Evolutionary conservation across 2,888 invertebrate species (phyloP).

Genomic region (Resseliella maxima): DNA sequence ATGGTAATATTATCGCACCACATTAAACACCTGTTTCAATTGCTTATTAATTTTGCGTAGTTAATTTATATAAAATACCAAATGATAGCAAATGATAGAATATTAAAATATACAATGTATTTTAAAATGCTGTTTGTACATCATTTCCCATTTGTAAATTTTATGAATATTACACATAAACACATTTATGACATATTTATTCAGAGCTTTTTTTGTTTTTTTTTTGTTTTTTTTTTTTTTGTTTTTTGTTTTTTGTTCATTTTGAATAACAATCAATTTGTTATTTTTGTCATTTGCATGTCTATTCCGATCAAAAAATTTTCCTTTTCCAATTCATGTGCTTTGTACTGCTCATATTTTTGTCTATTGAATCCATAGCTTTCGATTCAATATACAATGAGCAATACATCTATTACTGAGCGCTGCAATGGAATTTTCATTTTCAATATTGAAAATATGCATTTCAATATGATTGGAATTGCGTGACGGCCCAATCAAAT

Average conservation of each 20-base stretch:
- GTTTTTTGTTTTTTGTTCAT: no score
- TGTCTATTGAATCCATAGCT: no score
- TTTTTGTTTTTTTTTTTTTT: no score
- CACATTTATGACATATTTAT: no score
- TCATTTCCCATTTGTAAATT: background rate
- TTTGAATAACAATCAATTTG: background rate
- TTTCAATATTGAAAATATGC: background rate
- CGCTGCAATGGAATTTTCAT: no score
- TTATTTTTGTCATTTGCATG: background rate
- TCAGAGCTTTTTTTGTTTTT: no score
- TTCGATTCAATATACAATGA: background rate
- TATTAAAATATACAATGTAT: constrained; percentile 14
- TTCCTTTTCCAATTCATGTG: background rate
- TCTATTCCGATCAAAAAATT: background rate
- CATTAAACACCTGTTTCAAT: constrained; percentile 7
- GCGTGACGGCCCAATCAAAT: background rate
- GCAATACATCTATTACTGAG: no score
- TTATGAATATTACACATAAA: no score
- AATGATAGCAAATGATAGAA: background rate
- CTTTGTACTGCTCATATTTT: no score
- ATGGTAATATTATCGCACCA: background rate
- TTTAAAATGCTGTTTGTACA: background rate
- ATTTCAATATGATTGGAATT: background rate
- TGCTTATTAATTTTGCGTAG: background rate
- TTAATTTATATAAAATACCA: background rate